phyloP scores from a whole-genome alignment of 2,888 invertebrate species.

The Hirtodrosophila confusa region DNA sequence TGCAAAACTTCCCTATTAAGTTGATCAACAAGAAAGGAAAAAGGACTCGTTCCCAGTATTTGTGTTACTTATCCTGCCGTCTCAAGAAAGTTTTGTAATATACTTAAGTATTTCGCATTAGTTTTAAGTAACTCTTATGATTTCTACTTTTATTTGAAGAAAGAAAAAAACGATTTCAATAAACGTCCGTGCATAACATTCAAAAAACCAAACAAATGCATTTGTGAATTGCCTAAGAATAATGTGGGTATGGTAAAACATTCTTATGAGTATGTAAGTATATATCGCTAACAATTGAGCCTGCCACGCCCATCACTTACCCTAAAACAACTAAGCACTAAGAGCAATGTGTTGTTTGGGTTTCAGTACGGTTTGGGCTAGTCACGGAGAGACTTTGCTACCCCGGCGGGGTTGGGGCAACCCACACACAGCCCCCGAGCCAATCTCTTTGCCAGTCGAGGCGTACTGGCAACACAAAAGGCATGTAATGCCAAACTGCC shows the following conservation, averaged over 20 bases:
- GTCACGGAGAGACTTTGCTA: constrained; percentile 2
- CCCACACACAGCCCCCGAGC: constrained; percentile 30
- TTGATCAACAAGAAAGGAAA: neutral
- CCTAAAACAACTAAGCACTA: constrained; percentile 71
- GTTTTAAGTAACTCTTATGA: constrained; percentile 62
- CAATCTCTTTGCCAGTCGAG: constrained; percentile 61
- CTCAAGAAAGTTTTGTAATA: constrained; percentile 55
- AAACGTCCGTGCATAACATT: constrained; percentile 77
- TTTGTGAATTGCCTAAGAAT: constrained; percentile 36
- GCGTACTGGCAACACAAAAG: constrained; percentile 65
- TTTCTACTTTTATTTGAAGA: constrained; percentile 37
- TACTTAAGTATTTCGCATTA: constrained; percentile 70
- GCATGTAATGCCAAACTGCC: constrained; percentile 75
- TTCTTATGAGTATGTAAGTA: constrained; percentile 46
- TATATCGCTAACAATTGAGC: constrained; percentile 57
- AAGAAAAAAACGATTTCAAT: constrained; percentile 66
- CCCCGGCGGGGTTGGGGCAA: constrained; percentile 23
- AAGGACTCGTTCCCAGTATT: constrained; percentile 12
- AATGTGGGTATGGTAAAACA: constrained; percentile 35
- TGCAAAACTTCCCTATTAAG: constrained; percentile 30
- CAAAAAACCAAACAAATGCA: constrained; percentile 62
- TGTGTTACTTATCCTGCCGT: constrained; percentile 25
- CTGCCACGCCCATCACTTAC: constrained; percentile 71
- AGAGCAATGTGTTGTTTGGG: constrained; percentile 76
- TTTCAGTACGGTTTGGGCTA: constrained; percentile 17